Percentiles rank a stretch among this genome's conserved stretches.
phyloP scores from a whole-genome alignment of 2,113 vertebrate species.

The Prunella himalayana region DNA sequence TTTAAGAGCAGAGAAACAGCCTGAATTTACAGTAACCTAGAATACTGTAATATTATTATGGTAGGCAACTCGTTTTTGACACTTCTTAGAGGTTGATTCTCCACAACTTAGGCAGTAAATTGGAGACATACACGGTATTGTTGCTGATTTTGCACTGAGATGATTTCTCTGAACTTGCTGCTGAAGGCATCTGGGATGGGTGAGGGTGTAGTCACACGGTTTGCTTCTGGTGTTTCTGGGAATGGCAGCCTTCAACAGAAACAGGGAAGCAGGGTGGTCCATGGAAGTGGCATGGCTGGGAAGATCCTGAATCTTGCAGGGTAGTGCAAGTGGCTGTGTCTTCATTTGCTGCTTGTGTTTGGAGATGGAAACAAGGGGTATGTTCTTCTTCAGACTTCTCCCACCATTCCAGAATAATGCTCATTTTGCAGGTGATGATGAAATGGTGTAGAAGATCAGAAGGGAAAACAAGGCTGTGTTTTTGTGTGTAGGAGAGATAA shows the following conservation, averaged over 20 bases:
- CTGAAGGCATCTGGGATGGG: neutral
- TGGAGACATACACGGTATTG: neutral
- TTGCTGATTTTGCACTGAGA: neutral
- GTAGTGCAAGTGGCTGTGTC: neutral
- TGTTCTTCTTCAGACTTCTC: neutral
- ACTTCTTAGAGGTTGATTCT: neutral
- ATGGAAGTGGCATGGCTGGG: fast-evolving
- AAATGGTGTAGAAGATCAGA: neutral
- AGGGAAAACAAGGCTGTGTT: neutral
- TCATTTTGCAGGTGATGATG: neutral
- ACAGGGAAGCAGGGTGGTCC: neutral
- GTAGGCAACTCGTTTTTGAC: neutral
- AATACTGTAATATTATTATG: neutral
- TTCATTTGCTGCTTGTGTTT: neutral
- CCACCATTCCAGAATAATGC: neutral
- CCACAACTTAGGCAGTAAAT: neutral
- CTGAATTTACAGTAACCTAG: neutral
- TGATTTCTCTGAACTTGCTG: neutral
- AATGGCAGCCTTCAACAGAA: neutral
- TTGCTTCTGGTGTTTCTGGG: neutral
- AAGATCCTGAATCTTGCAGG: neutral
- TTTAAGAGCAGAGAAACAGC: neutral
- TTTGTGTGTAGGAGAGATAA: neutral
- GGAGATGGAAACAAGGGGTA: neutral
- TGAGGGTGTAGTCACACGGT: neutral